Evolutionary conservation across 1,140 invertebrate species (phyloP), one percentile per base, ranked within the genome.

Genomic region (Drosophila prosaltans): DNA sequence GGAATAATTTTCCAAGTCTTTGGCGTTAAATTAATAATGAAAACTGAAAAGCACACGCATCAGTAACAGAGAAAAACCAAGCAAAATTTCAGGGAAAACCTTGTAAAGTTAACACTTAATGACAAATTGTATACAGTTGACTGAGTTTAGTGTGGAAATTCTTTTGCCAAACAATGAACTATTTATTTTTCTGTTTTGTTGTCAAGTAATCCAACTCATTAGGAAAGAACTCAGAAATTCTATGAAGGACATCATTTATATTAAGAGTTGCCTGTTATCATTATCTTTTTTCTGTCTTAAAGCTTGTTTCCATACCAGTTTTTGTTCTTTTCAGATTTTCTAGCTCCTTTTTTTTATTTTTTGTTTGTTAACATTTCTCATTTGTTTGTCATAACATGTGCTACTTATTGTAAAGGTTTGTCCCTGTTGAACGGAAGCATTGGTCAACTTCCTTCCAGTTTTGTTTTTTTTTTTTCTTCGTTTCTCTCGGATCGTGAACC

Each of bases 1-100:
- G 62, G 77, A 78, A 79, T 79, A 79, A 79, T 79, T 79, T 79
- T 79, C 75, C 68, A 72, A 24, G 62, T 77, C 74, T 70, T 78
- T 74, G 75, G 74, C 73, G 73, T 68, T 57, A 77, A 78, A 78
- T 77, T 78, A 78, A 51, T 51, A 51, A 51, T 51, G 45, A 78
- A 78, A 60, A 73, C 43, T 60, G 58, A 75, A 74, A 76, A 74
- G 66, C 72, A 60, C 75, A 76, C 41, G 75, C 57, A 76, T 69
- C 76, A 51, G 76, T 74, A 76, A 30, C 61, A 63, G 8, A 16
- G 24, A 69, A 75, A 59, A 67, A 69, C 43, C 65, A 77, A 39
- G 57, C n/a, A 39, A 55, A 70, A 77, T 70, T 77, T 43, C 39
- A 21, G 3, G 40, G 40, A 60, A 77, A 74, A 36, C 74, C 74